phyloP scores from a whole-genome alignment of 2,797 vertebrate species.

The Pantherophis alleghaniensis region DNA sequence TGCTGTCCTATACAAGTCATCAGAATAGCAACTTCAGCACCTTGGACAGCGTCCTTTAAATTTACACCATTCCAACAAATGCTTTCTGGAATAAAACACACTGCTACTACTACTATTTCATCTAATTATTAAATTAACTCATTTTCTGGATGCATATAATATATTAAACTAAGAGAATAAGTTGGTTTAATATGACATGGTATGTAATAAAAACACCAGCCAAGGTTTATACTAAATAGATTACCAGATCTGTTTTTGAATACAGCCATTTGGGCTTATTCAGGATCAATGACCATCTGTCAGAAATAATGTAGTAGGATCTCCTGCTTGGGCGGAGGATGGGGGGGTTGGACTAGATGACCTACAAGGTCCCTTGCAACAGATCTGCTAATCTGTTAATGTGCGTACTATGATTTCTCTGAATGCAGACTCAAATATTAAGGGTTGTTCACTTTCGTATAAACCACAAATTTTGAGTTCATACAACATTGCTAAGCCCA shows the following conservation, averaged over 20 bases:
- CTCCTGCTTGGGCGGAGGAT: too few species aligned
- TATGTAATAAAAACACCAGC: not conserved
- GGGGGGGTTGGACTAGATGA: too few species aligned
- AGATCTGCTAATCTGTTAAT: not conserved
- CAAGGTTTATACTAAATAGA: not conserved
- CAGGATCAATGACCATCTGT: not conserved
- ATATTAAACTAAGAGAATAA: not conserved
- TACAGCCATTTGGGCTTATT: not conserved
- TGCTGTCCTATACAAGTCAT: not conserved
- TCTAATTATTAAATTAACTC: not conserved
- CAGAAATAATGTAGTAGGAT: too few species aligned
- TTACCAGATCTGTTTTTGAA: not conserved
- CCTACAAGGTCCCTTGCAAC: too few species aligned
- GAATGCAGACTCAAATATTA: not conserved
- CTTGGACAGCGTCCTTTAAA: slow-evolving; percentile 52
- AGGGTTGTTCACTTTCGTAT: not conserved
- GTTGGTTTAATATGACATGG: not conserved
- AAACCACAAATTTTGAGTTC: not conserved
- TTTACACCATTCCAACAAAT: not conserved
- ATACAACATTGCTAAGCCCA: not conserved
- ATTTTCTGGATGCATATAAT: not conserved
- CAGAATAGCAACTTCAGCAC: slow-evolving; percentile 66
- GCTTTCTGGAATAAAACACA: not conserved
- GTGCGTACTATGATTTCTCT: not conserved
- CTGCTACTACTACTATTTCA: not conserved